A percentile compares a stretch with the other conserved stretches of the same genome.
Evolutionary conservation across 2,113 vertebrate species (phyloP).

Genomic region (Callipepla squamata): DNA sequence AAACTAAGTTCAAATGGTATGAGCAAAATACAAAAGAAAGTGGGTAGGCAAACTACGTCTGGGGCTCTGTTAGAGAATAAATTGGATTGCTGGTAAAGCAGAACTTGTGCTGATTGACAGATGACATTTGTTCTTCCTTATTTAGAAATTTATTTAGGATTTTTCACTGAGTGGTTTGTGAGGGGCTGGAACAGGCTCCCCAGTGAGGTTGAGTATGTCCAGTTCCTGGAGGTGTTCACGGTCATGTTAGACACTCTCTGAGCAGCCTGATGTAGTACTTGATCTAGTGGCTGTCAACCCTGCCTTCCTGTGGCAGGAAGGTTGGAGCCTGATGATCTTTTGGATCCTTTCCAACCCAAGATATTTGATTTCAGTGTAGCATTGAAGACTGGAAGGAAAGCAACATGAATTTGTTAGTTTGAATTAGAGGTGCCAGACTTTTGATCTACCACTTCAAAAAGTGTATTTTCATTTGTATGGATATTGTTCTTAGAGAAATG

Average conservation of each 20-base stretch:
- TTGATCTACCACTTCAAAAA: neutral
- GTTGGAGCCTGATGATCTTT: too few species aligned
- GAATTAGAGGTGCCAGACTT: conserved; percentile 2
- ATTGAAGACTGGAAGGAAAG: neutral
- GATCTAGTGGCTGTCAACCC: too few species aligned
- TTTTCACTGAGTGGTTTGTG: too few species aligned
- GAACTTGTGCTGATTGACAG: neutral
- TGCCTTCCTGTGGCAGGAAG: too few species aligned
- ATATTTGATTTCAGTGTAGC: neutral
- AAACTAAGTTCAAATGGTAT: neutral
- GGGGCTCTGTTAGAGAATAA: neutral
- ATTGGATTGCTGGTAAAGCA: neutral
- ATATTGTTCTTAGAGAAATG: neutral
- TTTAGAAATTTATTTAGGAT: conserved; percentile 12
- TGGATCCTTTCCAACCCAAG: too few species aligned
- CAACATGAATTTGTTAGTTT: accelerated
- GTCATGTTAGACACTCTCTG: too few species aligned
- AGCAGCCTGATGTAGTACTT: too few species aligned
- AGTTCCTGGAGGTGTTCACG: too few species aligned
- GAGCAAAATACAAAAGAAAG: neutral
- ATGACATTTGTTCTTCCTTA: neutral
- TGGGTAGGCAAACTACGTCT: neutral
- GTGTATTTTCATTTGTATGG: neutral
- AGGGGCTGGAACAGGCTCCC: too few species aligned
- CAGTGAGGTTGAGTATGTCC: too few species aligned